phyloP scores from a whole-genome alignment of 2,888 invertebrate species.

The Phengaris arion region DNA sequence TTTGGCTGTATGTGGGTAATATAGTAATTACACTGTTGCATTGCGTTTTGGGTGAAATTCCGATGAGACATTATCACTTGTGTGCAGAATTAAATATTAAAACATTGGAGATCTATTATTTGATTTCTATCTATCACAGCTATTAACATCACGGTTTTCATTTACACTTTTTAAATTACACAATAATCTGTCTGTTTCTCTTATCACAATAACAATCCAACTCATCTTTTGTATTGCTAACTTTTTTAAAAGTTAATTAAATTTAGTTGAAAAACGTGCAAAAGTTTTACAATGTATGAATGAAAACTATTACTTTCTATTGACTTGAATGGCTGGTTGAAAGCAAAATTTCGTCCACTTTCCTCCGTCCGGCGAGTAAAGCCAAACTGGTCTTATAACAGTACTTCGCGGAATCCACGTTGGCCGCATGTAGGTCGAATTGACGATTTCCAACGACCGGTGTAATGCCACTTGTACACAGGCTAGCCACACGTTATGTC shows the following conservation, averaged over 20 bases:
- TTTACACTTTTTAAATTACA: background rate
- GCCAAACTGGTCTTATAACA: constrained; percentile 72
- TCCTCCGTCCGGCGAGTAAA: constrained; percentile 67
- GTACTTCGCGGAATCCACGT: constrained; percentile 53
- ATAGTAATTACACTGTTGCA: constrained; percentile 9
- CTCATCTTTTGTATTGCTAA: constrained; percentile 14
- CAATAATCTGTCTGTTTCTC: background rate
- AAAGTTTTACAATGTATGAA: constrained; percentile 40
- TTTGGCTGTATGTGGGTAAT: constrained; percentile 15
- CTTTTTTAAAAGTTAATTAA: constrained; percentile 33
- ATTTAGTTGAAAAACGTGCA: constrained; percentile 25
- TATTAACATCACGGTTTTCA: background rate
- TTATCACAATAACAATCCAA: constrained; percentile 17
- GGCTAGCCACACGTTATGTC: background rate
- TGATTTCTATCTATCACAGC: background rate
- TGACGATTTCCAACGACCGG: constrained; percentile 30
- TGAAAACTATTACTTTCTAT: constrained; percentile 72
- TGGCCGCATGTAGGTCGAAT: constrained; percentile 57
- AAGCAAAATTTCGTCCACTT: constrained; percentile 77
- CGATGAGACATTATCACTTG: constrained; percentile 5
- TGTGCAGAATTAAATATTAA: background rate
- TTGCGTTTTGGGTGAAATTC: background rate
- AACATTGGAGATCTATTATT: background rate
- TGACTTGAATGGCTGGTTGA: constrained; percentile 59
- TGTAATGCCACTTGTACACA: constrained; percentile 26